Conservation (phyloP, 2,888 invertebrate species). For the Hetaerina titia region DNA sequence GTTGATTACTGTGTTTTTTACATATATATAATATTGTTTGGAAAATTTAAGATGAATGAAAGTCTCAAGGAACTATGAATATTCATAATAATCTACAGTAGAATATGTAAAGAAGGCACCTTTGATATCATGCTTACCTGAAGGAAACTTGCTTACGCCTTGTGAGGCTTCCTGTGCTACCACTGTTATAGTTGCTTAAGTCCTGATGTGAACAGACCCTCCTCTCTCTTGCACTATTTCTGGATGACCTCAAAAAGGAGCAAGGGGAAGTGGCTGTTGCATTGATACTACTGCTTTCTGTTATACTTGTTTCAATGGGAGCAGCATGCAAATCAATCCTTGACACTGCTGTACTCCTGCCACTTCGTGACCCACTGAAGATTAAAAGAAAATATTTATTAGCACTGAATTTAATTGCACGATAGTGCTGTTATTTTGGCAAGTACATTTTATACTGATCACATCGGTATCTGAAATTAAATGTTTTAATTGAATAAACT, state of each 20-base stretch:
- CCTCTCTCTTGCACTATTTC: constrained; percentile 7
- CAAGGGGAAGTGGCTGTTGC: not conserved
- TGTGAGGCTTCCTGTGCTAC: constrained; percentile 40
- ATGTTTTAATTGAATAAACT: too few relatives aligned
- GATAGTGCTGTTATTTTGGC: too few relatives aligned
- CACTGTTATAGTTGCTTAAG: constrained; percentile 31
- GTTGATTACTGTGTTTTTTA: too few relatives aligned
- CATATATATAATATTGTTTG: too few relatives aligned
- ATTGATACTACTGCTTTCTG: constrained; percentile 36
- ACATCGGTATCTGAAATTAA: too few relatives aligned
- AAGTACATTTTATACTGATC: too few relatives aligned
- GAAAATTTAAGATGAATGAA: too few relatives aligned
- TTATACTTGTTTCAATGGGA: not conserved
- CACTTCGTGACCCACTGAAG: constrained; percentile 33
- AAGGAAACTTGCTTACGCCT: constrained; percentile 62
- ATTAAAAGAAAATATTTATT: not conserved
- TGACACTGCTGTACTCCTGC: not conserved
- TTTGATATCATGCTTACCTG: not conserved
- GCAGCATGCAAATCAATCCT: not conserved
- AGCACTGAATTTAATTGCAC: too few relatives aligned
- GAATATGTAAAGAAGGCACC: too few relatives aligned
- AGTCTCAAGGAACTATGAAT: too few relatives aligned
- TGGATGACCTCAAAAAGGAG: constrained; percentile 6
- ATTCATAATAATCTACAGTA: too few relatives aligned
- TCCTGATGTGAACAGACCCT: constrained; percentile 48